phyloP scores from a whole-genome alignment of 1,140 invertebrate species.

The Danaus plexippus region DNA sequence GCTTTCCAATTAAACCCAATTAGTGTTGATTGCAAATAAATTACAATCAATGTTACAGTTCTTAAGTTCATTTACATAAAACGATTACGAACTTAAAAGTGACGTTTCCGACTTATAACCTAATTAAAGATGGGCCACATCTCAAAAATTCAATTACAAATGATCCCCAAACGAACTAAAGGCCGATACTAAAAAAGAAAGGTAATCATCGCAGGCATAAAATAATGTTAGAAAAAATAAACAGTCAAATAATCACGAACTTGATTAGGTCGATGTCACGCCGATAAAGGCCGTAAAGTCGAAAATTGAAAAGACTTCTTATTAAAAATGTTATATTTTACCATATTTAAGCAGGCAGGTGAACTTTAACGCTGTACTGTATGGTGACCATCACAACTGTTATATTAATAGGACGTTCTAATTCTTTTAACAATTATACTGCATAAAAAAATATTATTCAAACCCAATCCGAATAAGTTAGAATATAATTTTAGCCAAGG shows the following conservation, averaged over 20 bases:
- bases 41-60: constrained; percentile 20
- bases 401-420: too few relatives aligned
- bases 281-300: constrained; percentile 63
- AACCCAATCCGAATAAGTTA: too few relatives aligned
- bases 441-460: too few relatives aligned
- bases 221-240: constrained; percentile 45
- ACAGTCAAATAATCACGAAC: constrained; percentile 31
- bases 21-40: constrained; percentile 20
- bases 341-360: constrained; percentile 63
- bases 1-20: constrained; percentile 9
- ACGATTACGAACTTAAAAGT: constrained; percentile 11
- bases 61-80: constrained; percentile 23
- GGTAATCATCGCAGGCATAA: constrained; percentile 39
- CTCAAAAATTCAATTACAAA: constrained; percentile 22
- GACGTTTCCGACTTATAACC: constrained; percentile 21
- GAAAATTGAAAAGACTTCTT: constrained; percentile 67
- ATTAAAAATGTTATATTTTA: constrained; percentile 70
- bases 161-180: constrained; percentile 18
- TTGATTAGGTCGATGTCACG: constrained; percentile 67
- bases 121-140: constrained; percentile 19
- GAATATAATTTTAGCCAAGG: too few relatives aligned
- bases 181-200: constrained; percentile 39
- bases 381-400: constrained; percentile 25
- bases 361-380: constrained; percentile 44
- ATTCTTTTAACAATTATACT: too few relatives aligned